Base-by-base conservation (phyloP, 2,113 vertebrate species). In the Myrmecobius fasciatus region DNA sequence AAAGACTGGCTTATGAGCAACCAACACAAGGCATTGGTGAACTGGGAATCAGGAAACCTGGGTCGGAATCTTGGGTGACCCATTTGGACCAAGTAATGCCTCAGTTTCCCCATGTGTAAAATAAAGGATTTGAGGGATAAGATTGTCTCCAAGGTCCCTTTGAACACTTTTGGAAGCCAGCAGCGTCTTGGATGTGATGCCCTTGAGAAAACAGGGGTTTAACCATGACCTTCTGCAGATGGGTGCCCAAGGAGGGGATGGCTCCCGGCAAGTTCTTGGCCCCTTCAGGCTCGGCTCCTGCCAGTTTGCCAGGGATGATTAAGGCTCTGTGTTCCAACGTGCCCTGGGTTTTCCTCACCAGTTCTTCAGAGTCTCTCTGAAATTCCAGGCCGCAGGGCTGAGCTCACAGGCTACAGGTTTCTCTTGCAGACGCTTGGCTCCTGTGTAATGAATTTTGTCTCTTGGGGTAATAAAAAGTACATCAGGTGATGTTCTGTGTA, bases 401-500 rank as follows among this genome's bases (percentile, higher is more conserved):
- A 95, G 89, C 56, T 48, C 89, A 52, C 12, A 49, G 47, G 31
- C 60, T 95, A 93, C 91, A 93, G 91, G 75, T 91, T 95, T 98
- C 93, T 75, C 93, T 96, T 91, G 75, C 60, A 97, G 97, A 95
- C 56, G 0, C 96, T 96, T 95, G 91, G 93, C 95, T 96, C 97
- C 95, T 94, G 92, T 94, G 93, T 89, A 96, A 95, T 94, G 91
- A 48, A 94, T 94, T 93, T 93, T 97, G 95, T 93, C 95, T 96
- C 89, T 97, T 92, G 89, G 24, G 91, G 88, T 83, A 95, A 92
- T 96, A 97, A 97, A 96, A 98, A 96, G 96, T 67, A 93, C 95
- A 96, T 97, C 93, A 95, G 95, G 97, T 97, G 95, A 90, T 96
- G 96, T 91, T 97, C 93, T 49, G 17, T 96, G 95, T 96, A 97